A percentile compares a stretch with the other conserved stretches of the same genome.
Conservation (phyloP, 2,113 vertebrate species). For the Beaufortia kweichowensis region DNA sequence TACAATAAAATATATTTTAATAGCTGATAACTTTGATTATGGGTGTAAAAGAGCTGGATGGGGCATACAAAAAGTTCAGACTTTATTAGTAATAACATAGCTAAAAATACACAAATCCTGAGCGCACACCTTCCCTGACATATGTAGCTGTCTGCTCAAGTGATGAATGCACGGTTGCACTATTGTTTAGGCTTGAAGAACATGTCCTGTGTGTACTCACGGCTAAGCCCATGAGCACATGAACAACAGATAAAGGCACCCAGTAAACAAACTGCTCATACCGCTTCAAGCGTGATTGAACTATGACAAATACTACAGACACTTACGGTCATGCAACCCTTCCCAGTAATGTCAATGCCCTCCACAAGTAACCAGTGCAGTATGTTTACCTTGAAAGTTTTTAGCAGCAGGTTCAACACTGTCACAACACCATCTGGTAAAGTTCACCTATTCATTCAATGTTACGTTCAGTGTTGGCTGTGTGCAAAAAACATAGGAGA, state of each 20-base stretch:
- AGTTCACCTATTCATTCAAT: background rate
- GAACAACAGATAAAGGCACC: conserved; percentile 22
- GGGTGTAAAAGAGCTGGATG: too few relatives aligned
- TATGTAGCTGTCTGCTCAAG: background rate
- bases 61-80: background rate
- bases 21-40: background rate
- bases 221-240: conserved; percentile 34
- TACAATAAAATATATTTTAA: background rate
- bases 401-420: background rate
- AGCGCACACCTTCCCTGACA: conserved; percentile 3
- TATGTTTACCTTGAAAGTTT: conserved; percentile 5
- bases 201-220: conserved; percentile 28
- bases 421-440: background rate
- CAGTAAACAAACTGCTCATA: conserved; percentile 22
- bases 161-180: background rate
- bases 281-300: conserved; percentile 8
- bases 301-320: conserved; percentile 10
- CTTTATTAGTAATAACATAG: background rate
- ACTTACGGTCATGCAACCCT: conserved; percentile 9
- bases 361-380: background rate
- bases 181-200: conserved; percentile 19
- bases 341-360: background rate
- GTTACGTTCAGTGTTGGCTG: too few relatives aligned
- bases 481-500: too few relatives aligned
- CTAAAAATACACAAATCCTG: background rate